phyloP scores from a whole-genome alignment of 2,888 invertebrate species.

The Lasioglossum marginatum region DNA sequence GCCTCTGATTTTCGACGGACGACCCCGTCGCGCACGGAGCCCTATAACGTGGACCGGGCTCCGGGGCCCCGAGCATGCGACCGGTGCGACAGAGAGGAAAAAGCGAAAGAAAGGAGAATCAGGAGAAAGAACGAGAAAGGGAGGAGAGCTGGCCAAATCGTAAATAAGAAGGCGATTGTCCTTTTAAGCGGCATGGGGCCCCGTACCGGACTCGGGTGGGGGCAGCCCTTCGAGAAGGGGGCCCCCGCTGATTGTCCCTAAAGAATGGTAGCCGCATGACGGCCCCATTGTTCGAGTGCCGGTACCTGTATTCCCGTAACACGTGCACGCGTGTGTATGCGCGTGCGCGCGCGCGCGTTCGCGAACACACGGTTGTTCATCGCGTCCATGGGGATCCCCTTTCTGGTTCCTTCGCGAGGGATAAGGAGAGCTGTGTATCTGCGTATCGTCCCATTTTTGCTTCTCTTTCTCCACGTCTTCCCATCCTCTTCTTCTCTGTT shows the following conservation, averaged over 20 bases:
- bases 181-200: constrained; percentile 79
- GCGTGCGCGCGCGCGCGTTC: background rate
- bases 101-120: constrained; percentile 37
- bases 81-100: constrained; percentile 29
- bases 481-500: background rate
- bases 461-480: constrained; percentile 6
- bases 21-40: constrained; percentile 23
- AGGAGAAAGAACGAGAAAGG: constrained; percentile 40
- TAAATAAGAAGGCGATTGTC: constrained; percentile 82
- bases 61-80: background rate
- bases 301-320: constrained; percentile 65
- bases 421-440: constrained; percentile 45
- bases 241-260: constrained; percentile 78
- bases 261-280: constrained; percentile 82
- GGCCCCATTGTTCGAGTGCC: constrained; percentile 80
- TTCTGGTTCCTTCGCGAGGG: constrained; percentile 27
- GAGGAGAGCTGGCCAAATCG: constrained; percentile 75
- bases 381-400: constrained; percentile 17
- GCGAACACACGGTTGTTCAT: background rate
- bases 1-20: constrained; percentile 7
- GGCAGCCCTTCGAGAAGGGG: constrained; percentile 57
- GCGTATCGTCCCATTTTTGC: constrained; percentile 48
- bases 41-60: background rate
- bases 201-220: constrained; percentile 47
- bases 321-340: constrained; percentile 47